Percentiles rank a stretch among this genome's conserved stretches.
Evolutionary conservation across 2,888 invertebrate species (phyloP).

Genomic region (Xanthorhoe spadicearia): DNA sequence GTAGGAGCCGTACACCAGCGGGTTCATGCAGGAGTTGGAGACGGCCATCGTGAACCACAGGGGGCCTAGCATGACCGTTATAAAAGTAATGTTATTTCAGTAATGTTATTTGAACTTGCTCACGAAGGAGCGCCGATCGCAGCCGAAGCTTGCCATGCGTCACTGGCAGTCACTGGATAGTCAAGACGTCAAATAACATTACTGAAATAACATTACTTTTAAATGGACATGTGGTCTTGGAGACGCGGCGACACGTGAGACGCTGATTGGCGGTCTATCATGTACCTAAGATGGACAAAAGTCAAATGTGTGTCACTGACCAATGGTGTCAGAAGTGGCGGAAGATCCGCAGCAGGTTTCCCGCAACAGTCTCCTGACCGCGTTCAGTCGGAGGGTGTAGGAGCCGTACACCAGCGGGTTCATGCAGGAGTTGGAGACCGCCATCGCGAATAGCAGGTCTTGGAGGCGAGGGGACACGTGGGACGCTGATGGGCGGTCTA

Average conservation of each 20-base stretch:
- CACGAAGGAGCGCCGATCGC: too few species aligned
- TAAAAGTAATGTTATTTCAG: too few species aligned
- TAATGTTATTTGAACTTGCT: too few species aligned
- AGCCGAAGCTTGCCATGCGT: too few species aligned
- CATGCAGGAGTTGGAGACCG: constrained; percentile 92
- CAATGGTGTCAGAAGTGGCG: constrained; percentile 62
- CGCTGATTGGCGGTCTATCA: constrained; percentile 88
- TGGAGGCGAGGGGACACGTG: constrained; percentile 87
- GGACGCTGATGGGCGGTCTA: constrained; percentile 87
- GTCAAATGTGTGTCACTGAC: too few species aligned
- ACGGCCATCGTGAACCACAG: constrained; percentile 91
- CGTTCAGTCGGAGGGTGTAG: constrained; percentile 79
- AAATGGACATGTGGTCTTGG: too few species aligned
- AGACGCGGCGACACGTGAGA: constrained; percentile 85
- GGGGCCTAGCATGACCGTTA: too few species aligned
- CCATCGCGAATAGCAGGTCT: constrained; percentile 90
- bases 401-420: constrained; percentile 92
- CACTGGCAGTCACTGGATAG: too few species aligned
- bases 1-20: constrained; percentile 91
- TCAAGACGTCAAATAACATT: too few species aligned
- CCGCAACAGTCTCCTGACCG: constrained; percentile 54
- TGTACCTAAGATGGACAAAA: constrained; percentile 87
- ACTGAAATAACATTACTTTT: too few species aligned
- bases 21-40: constrained; percentile 93
- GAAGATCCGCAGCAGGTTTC: constrained; percentile 65